A percentile compares a stretch with the other conserved stretches of the same genome.
phyloP scores from a whole-genome alignment of 2,113 vertebrate species.

The Sylvia atricapilla region DNA sequence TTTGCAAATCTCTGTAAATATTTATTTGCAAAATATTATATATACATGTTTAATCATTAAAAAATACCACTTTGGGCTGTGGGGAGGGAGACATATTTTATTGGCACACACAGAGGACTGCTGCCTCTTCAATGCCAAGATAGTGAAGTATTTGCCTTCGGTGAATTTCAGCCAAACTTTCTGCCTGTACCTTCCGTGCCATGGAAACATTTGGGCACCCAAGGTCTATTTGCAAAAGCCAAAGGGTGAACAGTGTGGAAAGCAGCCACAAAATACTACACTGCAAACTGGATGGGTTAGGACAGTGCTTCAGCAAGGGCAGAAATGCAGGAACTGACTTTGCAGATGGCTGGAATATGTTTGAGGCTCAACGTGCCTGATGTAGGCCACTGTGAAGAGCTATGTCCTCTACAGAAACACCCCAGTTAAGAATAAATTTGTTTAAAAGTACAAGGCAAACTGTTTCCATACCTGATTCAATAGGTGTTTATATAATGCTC shows the following conservation, averaged over 20 bases:
- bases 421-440: background rate
- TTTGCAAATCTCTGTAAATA: constrained; percentile 33
- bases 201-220: background rate
- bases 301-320: background rate
- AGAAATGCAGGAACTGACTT: background rate
- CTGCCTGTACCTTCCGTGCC: background rate
- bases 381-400: background rate
- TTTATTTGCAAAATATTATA: constrained; percentile 38
- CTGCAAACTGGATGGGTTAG: rapidly evolving
- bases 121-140: background rate
- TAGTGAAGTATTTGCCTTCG: background rate
- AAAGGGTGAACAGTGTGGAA: background rate
- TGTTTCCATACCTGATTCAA: background rate
- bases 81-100: background rate
- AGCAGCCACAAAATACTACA: background rate
- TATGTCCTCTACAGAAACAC: background rate
- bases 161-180: background rate
- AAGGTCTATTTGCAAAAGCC: background rate
- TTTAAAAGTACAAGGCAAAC: background rate
- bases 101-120: background rate
- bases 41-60: background rate
- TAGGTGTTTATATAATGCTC: background rate
- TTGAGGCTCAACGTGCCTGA: rapidly evolving
- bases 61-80: background rate
- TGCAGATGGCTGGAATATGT: background rate